Base-by-base conservation (phyloP, 2,888 invertebrate species). In the Lasioglossum leucozonium region DNA sequence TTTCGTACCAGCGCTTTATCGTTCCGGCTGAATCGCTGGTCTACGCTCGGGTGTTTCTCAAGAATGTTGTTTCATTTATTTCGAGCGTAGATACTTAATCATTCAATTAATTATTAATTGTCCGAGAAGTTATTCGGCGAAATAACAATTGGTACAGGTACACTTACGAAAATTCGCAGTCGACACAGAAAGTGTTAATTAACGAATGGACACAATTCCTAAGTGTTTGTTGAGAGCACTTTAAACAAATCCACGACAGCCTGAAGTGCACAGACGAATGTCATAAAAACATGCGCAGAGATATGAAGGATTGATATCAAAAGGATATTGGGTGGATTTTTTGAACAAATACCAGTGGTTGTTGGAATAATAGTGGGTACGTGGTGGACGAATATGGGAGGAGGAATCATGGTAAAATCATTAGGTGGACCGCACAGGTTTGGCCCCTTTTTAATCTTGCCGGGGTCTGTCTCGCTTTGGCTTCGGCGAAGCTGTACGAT, bases 401-500 rank as follows among this genome's bases (percentile, higher is more conserved):
- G 75, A 69, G 72, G 80, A 78, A 72, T 85, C 77, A 47, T 51
- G 85, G 71, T 67, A 26, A 72, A 69, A 81, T 80, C 72, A 78
- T 72, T 85, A 65, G 81, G 51, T 26, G 67, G 78, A 72, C 78
- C 26, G 44, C n/a, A n/a, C n/a, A n/a, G 26, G 77, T 58, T 67
- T 72, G 81, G 47, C 72, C 78, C 58, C 69, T 76, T 85, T 86
- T 85, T 85, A 85, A 85, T 84, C 75, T 75, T 44, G 51, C 62
- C 77, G 47, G 65, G 69, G n/a, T 26, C 10, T 34, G 30, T 79
- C 77, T 65, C 74, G 8, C 42, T 77, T 47, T 62, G 44, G 79
- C 67, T 62, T 62, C 40, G 73, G 76, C 77, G 81, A 82, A 82
- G 83, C 86, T 79, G 81, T 77, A 42, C 85, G 89, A 90, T 91